phyloP scores from a whole-genome alignment of 2,113 vertebrate genomes.

The Chionis minor region DNA sequence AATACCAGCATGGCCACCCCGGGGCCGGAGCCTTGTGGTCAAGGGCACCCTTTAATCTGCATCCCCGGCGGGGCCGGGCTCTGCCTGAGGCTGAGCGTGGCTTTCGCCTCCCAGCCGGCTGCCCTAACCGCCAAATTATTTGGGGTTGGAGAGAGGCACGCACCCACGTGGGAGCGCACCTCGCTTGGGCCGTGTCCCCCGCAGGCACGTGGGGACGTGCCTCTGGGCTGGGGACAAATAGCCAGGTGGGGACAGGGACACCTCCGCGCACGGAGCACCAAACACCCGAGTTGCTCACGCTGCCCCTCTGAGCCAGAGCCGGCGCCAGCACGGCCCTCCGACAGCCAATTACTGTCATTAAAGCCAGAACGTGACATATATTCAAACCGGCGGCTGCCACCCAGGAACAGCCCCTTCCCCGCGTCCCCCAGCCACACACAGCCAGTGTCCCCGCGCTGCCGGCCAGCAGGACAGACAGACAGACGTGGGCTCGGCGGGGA shows the following conservation, averaged over 20 bases:
- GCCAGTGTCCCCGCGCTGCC: rapidly evolving
- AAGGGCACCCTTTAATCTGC: constrained; percentile 39
- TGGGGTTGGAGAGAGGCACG: not conserved
- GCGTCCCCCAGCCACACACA: not conserved
- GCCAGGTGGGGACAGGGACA: not conserved
- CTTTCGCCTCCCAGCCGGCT: not conserved
- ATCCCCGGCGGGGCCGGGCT: rapidly evolving
- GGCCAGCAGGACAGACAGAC: rapidly evolving
- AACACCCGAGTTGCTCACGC: not conserved
- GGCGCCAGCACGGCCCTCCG: not conserved
- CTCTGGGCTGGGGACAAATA: not conserved
- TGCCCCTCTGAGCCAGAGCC: not conserved
- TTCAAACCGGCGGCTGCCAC: not conserved
- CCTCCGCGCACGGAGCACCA: rapidly evolving
- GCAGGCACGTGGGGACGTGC: not conserved
- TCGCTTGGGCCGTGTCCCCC: rapidly evolving
- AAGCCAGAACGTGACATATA: not conserved
- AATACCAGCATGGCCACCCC: not conserved
- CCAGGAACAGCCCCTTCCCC: not conserved
- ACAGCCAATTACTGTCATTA: constrained; percentile 25
- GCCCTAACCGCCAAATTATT: not conserved
- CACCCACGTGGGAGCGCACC: rapidly evolving
- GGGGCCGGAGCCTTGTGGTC: not conserved
- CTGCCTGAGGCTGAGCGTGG: not conserved
- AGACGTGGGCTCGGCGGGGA: rapidly evolving